Conservation (phyloP, 2,888 invertebrate genomes). For the Drosophila longiperda region DNA sequence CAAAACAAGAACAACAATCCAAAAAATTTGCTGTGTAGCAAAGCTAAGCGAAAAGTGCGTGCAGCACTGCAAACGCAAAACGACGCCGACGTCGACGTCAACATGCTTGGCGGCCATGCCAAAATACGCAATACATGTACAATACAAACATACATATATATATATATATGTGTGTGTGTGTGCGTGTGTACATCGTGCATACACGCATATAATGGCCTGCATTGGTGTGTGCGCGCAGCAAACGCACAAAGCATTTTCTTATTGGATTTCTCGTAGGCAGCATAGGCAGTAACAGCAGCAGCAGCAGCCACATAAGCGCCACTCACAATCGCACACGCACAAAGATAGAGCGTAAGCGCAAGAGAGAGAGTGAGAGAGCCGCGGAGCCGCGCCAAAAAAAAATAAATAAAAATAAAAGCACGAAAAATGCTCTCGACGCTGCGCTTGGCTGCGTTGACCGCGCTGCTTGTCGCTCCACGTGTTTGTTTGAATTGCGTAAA, state of each 20-base stretch:
- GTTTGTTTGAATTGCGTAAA: slow-evolving; percentile 79
- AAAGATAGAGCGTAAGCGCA: slow-evolving; percentile 7
- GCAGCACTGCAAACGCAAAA: slow-evolving; percentile 61
- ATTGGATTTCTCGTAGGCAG: slow-evolving; percentile 67
- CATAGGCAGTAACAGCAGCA: slow-evolving; percentile 47
- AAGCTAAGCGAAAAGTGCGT: slow-evolving; percentile 76
- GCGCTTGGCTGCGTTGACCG: slow-evolving; percentile 46
- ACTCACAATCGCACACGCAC: slow-evolving; percentile 37
- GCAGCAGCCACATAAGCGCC: slow-evolving; percentile 56
- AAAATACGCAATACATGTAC: slow-evolving; percentile 58
- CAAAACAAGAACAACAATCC: slow-evolving; percentile 18
- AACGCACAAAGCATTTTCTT: slow-evolving; percentile 68
- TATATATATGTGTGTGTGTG: fast-evolving
- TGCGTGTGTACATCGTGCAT: slow-evolving; percentile 47
- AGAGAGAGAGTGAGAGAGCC: slow-evolving; percentile 29
- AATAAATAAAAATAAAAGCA: slow-evolving; percentile 9
- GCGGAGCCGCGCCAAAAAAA: slow-evolving; percentile 47
- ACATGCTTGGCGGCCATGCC: slow-evolving; percentile 53
- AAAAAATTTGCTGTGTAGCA: slow-evolving; percentile 41
- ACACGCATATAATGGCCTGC: slow-evolving; percentile 75
- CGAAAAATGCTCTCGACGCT: slow-evolving; percentile 40
- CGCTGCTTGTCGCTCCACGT: slow-evolving; percentile 72
- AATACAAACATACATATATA: slow-evolving; percentile 17
- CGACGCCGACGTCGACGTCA: slow-evolving; percentile 40
- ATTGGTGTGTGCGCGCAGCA: slow-evolving; percentile 71